A percentile compares a stretch with the other conserved stretches of the same genome.
phyloP scores from a whole-genome alignment of 1,140 invertebrate genomes.

The Ceratitis capitata region DNA sequence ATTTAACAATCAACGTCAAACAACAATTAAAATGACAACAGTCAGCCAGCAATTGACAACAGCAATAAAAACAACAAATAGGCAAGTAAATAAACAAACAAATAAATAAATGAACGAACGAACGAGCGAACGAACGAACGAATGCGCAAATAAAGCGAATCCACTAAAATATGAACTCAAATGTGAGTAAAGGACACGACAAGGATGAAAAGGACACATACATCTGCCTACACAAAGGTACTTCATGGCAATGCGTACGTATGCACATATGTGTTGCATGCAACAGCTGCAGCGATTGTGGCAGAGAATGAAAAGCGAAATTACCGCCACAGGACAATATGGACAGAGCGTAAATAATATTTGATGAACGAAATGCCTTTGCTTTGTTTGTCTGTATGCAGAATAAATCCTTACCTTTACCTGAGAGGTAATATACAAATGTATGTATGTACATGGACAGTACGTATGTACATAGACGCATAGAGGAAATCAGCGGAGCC shows the following conservation, averaged over 20 bases:
- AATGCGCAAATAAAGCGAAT: neutral
- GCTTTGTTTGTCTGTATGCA: neutral
- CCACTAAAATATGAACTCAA: neutral
- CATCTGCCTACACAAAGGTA: neutral
- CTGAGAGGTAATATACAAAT: neutral
- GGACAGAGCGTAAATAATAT: conserved; percentile 32
- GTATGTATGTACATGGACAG: neutral
- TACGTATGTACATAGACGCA: neutral
- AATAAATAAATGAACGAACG: neutral
- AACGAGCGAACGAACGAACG: neutral
- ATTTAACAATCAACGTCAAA: conserved; percentile 41
- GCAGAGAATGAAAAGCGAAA: neutral
- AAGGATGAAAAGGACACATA: conserved; percentile 45
- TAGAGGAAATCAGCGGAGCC: neutral
- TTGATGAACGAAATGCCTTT: conserved; percentile 27
- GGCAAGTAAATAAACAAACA: neutral
- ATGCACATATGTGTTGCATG: neutral
- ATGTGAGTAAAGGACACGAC: conserved; percentile 42
- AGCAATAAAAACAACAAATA: conserved; percentile 36
- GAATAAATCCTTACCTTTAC: neutral
- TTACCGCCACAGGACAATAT: conserved; percentile 40
- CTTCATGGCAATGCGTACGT: neutral
- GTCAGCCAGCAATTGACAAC: conserved; percentile 27
- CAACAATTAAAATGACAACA: conserved; percentile 36
- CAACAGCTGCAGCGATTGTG: conserved; percentile 10